Evolutionary conservation across 2,797 vertebrate genomes (phyloP).

Genomic region (Saguinus oedipus): DNA sequence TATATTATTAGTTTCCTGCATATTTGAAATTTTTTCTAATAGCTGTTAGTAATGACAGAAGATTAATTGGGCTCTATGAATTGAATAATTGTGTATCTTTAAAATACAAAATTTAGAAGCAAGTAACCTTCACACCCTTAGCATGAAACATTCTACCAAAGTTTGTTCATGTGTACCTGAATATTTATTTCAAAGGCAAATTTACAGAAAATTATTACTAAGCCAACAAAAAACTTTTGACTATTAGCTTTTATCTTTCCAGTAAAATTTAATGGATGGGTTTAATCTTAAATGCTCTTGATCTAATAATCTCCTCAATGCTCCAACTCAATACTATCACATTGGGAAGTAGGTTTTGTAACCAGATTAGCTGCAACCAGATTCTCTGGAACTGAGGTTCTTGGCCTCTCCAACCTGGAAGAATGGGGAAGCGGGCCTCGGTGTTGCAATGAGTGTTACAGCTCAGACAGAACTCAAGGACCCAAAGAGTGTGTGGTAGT

Average conservation of each 20-base stretch:
- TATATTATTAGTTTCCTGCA: not conserved
- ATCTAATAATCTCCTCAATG: not conserved
- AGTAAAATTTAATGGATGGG: no score
- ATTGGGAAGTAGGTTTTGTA: not conserved
- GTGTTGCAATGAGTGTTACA: no score
- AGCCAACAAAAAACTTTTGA: not conserved
- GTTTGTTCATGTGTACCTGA: not conserved
- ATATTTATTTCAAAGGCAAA: not conserved
- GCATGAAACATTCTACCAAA: not conserved
- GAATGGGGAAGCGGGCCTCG: no score
- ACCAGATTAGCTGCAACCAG: no score
- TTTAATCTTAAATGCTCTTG: no score
- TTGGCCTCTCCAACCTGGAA: no score
- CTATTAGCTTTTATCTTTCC: not conserved
- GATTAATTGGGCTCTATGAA: not conserved
- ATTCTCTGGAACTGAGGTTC: no score
- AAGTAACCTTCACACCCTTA: not conserved
- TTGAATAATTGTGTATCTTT: not conserved
- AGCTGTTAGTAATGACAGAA: not conserved
- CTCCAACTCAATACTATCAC: not conserved
- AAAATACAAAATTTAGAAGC: not conserved
- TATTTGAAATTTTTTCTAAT: not conserved
- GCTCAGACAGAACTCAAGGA: no score
- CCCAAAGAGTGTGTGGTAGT: no score
- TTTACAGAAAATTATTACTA: not conserved